Evolutionary conservation across 35 echinoderm and acorn worm species (phyloP), one percentile per base, ranked within the genome.

Genomic region (Chiridota heheva): DNA sequence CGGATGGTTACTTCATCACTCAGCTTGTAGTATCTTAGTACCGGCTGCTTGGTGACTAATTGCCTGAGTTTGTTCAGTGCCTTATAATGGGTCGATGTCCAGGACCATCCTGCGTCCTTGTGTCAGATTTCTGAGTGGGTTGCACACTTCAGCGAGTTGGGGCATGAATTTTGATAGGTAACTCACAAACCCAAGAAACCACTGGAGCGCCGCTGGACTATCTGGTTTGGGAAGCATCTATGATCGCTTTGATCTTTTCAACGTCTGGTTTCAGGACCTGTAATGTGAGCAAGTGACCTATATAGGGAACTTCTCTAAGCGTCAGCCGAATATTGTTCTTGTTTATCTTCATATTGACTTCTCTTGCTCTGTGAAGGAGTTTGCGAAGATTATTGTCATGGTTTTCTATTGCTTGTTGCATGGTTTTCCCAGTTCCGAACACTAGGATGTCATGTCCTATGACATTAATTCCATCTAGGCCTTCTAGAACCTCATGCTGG

Each of bases 51-150:
- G n/a, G n/a, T n/a, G n/a, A n/a, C n/a, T n/a, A n/a, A n/a, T n/a
- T n/a, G n/a, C n/a, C n/a, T n/a, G n/a, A n/a, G n/a, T n/a, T n/a
- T n/a, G n/a, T n/a, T n/a, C n/a, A n/a, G n/a, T n/a, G n/a, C n/a
- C n/a, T n/a, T n/a, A 3, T 84, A 6, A 33, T 72, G 43, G 2
- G 49, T 25, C 1, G 41, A 35, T 3, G 48, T 6, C 82, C 89
- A 91, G 29, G 44, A 45, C 72, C 82, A 86, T 3, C 71, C 82
- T 43, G 38, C 58, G 44, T 90, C 71, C 47, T 90, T 74, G 37
- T 42, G 70, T 72, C 34, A 84, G 79, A 35, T 76, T 72, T n/a
- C 87, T 33, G 29, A 87, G 74, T 36, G n/a, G 85, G 69, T 24
- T 72, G 22, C 48, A 53, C 48, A 53, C 22, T 18, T 24, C 20